Evolutionary conservation across 2,113 vertebrate species (phyloP).

Genomic region (Percopsis transmontana): DNA sequence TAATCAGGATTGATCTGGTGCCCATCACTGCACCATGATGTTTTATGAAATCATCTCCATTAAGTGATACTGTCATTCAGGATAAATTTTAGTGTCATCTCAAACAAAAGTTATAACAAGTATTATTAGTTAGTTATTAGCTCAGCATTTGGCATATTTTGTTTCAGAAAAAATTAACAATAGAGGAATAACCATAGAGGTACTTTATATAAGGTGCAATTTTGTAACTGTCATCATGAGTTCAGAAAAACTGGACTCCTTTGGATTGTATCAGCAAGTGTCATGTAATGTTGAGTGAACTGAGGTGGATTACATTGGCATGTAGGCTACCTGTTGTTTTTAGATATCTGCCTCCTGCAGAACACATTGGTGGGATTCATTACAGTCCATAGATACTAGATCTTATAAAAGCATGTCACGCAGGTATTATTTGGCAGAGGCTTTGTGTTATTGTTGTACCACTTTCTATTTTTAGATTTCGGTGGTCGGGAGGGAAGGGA

Average conservation of each 20-base stretch:
- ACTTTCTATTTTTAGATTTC: slow-evolving; percentile 1
- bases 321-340: too few species aligned
- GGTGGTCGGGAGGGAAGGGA: slow-evolving; percentile 12
- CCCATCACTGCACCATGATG: slow-evolving; percentile 1
- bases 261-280: slow-evolving; percentile 7
- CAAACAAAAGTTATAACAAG: too few species aligned
- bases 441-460: slow-evolving; percentile 22
- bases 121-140: too few species aligned
- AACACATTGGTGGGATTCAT: slow-evolving; percentile 42
- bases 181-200: neutral
- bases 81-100: neutral
- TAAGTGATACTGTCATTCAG: slow-evolving; percentile 2
- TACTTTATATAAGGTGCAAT: neutral
- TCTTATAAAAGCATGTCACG: slow-evolving; percentile 24
- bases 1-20: slow-evolving; percentile 15
- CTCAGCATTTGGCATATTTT: neutral
- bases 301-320: too few species aligned
- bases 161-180: neutral
- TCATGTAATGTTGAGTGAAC: neutral
- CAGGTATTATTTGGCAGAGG: slow-evolving; percentile 32
- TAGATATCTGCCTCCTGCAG: slow-evolving; percentile 12
- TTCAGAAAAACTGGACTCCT: neutral
- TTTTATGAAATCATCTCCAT: neutral
- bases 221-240: neutral
- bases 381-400: slow-evolving; percentile 32